These are phyloP conservation scores for Myopa testacea DNA, from an alignment of 2,888 invertebrate species.

Conservation along the genomic window DNA sequence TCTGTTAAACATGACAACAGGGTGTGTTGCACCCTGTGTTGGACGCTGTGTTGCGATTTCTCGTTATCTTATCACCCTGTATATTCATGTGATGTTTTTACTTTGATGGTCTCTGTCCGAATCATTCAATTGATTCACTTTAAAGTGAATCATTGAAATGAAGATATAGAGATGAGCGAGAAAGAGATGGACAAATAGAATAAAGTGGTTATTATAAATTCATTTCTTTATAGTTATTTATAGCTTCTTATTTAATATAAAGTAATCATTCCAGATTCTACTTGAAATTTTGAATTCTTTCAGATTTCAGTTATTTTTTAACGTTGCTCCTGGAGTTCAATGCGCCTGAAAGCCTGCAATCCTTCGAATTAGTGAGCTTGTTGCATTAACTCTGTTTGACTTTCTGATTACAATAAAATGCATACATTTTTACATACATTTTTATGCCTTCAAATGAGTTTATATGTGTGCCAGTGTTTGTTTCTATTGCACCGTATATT, in stretches of 20 bases:
- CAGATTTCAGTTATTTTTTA: background rate
- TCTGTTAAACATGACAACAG: background rate
- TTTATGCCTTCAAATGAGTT: background rate
- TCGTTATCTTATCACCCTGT: too few relatives aligned
- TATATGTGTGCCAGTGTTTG: background rate
- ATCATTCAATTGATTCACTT: too few relatives aligned
- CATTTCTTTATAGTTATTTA: background rate
- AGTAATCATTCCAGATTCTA: background rate
- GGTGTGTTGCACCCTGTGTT: background rate
- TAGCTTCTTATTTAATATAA: background rate
- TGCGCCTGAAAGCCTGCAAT: slow-evolving; percentile 7
- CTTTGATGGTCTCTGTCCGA: too few relatives aligned
- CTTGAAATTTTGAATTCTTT: background rate
- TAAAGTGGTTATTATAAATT: background rate
- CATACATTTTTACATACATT: too few relatives aligned
- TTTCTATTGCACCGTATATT: background rate
- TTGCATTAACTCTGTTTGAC: slow-evolving; percentile 37
- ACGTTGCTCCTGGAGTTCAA: background rate
- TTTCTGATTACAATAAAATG: slow-evolving; percentile 11
- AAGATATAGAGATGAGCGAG: background rate
- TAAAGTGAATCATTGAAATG: too few relatives aligned
- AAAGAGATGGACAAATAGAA: background rate
- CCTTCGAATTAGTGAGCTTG: slow-evolving; percentile 14
- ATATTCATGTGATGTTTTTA: too few relatives aligned
- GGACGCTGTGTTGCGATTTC: too few relatives aligned